Evolutionary conservation across 2,888 invertebrate species (phyloP).

Genomic region (Chrysolina haemoptera): DNA sequence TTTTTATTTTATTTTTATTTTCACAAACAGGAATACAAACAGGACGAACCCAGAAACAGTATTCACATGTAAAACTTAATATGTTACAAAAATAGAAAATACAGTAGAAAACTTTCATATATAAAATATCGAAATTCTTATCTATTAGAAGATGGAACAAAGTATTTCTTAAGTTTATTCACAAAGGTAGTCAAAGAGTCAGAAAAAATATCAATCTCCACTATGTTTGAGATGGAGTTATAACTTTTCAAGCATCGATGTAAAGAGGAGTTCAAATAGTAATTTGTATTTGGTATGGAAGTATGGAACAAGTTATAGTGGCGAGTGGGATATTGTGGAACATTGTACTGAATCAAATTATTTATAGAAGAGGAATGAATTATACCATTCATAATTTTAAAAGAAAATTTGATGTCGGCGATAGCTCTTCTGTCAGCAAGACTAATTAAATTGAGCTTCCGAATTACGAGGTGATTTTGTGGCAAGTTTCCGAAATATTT

Average conservation of each 20-base stretch:
- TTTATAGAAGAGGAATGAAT: neutral
- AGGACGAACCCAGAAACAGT: too few species aligned
- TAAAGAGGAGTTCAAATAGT: slow-evolving; percentile 10
- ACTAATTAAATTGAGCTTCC: neutral
- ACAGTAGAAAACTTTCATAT: too few species aligned
- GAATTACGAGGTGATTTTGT: slow-evolving; percentile 8
- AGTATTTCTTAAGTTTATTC: too few species aligned
- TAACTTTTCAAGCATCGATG: slow-evolving; percentile 15
- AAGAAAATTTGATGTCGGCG: slow-evolving; percentile 2
- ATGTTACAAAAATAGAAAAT: too few species aligned
- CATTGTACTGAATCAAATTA: slow-evolving; percentile 4
- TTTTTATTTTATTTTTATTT: too few species aligned
- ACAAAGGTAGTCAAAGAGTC: too few species aligned
- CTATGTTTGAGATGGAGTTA: slow-evolving; percentile 8
- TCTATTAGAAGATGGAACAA: too few species aligned
- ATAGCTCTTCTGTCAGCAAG: slow-evolving; percentile 14
- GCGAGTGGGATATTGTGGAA: slow-evolving; percentile 12
- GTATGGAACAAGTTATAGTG: slow-evolving; percentile 8
- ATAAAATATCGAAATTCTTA: too few species aligned
- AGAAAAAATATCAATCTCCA: too few species aligned
- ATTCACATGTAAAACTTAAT: too few species aligned
- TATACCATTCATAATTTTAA: neutral
- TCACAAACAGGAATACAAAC: too few species aligned
- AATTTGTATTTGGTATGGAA: slow-evolving; percentile 6
- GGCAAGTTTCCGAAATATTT: neutral